These are phyloP conservation scores for Frankliniella intonsa DNA, from an alignment of 2,888 invertebrate species.

Conservation along the genomic window DNA sequence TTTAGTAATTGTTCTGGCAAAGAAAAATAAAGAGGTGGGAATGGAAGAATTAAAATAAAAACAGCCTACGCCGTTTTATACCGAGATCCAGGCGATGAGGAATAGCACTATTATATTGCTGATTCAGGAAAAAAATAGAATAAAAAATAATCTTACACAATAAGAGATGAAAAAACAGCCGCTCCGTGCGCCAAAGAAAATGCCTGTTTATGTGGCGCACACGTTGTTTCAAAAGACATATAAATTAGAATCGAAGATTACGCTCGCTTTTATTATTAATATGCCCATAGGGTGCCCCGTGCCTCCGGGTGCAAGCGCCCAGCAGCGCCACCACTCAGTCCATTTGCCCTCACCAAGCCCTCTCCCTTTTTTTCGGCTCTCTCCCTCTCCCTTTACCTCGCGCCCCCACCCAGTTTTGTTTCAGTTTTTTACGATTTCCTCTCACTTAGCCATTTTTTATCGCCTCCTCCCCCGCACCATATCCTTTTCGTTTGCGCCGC, in stretches of 20 bases:
- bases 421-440: not conserved
- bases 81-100: not conserved
- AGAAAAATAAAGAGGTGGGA: no score
- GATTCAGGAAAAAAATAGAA: not conserved
- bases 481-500: slow-evolving; percentile 1
- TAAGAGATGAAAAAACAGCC: not conserved
- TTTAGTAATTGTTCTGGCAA: no score
- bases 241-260: slow-evolving; percentile 25
- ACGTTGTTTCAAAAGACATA: slow-evolving; percentile 5
- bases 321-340: no score
- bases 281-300: not conserved
- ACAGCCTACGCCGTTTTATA: not conserved
- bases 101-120: not conserved
- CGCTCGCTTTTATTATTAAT: slow-evolving; percentile 6
- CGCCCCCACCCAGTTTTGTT: not conserved
- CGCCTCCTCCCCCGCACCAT: not conserved
- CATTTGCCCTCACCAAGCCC: no score
- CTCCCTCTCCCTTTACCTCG: not conserved
- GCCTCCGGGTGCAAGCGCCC: no score
- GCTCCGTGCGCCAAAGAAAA: not conserved
- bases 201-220: slow-evolving; percentile 3
- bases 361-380: not conserved
- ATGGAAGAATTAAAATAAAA: no score
- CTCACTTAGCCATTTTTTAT: slow-evolving; percentile 5
- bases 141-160: not conserved